These are phyloP conservation scores for Melanaphis sacchari DNA, from an alignment of 1,140 invertebrate genomes.

Conservation along the genomic window DNA sequence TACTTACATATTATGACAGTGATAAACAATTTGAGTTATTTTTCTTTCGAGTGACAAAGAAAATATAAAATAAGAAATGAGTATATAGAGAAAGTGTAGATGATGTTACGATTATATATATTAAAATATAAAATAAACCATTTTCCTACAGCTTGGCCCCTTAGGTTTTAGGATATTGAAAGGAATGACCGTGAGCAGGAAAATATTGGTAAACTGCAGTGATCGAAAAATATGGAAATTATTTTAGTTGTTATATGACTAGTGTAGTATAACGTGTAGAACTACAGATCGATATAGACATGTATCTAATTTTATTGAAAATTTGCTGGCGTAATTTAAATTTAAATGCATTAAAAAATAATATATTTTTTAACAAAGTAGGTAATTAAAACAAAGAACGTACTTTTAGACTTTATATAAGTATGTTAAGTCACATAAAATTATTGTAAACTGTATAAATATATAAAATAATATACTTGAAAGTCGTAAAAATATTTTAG, in stretches of 20 bases:
- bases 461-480: not conserved
- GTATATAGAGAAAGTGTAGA: not conserved
- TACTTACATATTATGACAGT: conserved; percentile 1
- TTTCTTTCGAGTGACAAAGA: conserved; percentile 2
- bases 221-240: not conserved
- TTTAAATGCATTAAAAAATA: not conserved
- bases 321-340: not conserved
- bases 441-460: not conserved
- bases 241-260: not conserved
- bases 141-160: not conserved
- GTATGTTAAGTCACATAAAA: not conserved
- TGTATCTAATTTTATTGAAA: not conserved
- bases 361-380: not conserved
- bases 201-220: not conserved
- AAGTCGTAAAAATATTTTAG: not conserved
- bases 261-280: not conserved
- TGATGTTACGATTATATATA: conserved; percentile 21
- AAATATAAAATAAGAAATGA: conserved; percentile 21
- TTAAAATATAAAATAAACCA: not conserved
- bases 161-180: not conserved
- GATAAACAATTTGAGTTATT: not conserved
- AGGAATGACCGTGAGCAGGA: not conserved
- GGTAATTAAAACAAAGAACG: not conserved
- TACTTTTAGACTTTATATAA: not conserved
- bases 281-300: not conserved